A percentile compares a stretch with the other conserved stretches of the same genome.
Conservation (phyloP, 2,113 vertebrate species). For the Daphoenositta chrysoptera region DNA sequence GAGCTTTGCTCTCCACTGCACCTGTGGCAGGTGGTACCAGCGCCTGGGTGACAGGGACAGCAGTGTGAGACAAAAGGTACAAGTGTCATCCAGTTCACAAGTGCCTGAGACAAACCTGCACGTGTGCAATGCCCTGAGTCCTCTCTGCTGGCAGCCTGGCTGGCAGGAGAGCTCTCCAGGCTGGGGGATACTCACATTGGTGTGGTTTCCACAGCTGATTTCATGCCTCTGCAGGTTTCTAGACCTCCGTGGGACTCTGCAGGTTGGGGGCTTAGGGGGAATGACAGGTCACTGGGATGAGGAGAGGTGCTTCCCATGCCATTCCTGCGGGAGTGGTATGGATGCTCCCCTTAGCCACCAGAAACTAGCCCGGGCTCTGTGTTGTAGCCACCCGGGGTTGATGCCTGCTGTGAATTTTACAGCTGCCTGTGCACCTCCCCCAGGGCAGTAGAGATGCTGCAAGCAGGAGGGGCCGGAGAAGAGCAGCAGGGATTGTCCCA, state of each 20-base stretch:
- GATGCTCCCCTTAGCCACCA: background rate
- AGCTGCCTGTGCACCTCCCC: background rate
- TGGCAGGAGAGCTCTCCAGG: background rate
- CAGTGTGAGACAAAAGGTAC: background rate
- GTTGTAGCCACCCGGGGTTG: fast-evolving
- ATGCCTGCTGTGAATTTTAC: background rate
- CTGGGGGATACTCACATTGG: background rate
- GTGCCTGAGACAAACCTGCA: background rate
- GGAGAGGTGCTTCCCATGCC: background rate
- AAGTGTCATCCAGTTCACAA: background rate
- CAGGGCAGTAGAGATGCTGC: fast-evolving
- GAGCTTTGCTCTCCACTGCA: background rate
- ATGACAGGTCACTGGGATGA: background rate
- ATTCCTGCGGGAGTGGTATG: background rate
- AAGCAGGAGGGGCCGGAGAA: background rate
- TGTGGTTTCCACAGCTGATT: background rate
- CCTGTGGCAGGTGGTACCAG: background rate
- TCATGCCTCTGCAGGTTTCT: background rate
- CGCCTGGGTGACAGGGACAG: background rate
- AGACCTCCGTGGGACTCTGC: background rate
- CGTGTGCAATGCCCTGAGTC: fast-evolving
- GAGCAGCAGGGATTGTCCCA: background rate
- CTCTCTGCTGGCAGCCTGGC: background rate
- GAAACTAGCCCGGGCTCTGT: background rate
- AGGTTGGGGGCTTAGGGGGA: background rate